phyloP scores from a whole-genome alignment of 1,140 invertebrate species.

The Lasaia peninsularis region DNA sequence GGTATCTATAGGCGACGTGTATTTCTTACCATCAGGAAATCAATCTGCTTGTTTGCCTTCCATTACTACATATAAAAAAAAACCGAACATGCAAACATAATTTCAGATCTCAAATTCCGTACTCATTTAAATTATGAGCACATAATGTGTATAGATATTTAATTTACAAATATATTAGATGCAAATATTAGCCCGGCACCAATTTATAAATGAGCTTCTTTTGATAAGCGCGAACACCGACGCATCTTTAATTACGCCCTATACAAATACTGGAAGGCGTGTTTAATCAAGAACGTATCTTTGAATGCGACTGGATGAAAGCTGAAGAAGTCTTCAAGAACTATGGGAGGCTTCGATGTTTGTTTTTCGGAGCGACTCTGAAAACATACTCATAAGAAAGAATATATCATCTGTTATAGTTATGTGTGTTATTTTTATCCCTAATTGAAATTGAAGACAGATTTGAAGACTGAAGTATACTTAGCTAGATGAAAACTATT shows the following conservation, averaged over 20 bases:
- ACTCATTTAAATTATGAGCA: neutral
- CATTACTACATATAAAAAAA: too few species aligned
- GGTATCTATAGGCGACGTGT: too few species aligned
- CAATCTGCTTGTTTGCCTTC: too few species aligned
- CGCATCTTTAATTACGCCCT: slow-evolving; percentile 69
- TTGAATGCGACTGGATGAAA: slow-evolving; percentile 57
- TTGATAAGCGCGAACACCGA: slow-evolving; percentile 49
- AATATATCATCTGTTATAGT: too few species aligned
- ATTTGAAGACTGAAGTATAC: too few species aligned
- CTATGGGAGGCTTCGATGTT: slow-evolving; percentile 37
- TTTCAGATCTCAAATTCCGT: too few species aligned
- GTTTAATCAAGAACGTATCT: slow-evolving; percentile 67
- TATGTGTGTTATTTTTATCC: too few species aligned
- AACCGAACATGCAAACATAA: neutral
- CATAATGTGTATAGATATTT: neutral
- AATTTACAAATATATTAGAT: slow-evolving; percentile 54
- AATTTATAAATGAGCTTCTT: slow-evolving; percentile 75
- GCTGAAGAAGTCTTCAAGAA: slow-evolving; percentile 66
- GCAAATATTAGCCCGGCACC: slow-evolving; percentile 57
- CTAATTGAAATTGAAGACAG: too few species aligned
- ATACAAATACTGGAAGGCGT: slow-evolving; percentile 57
- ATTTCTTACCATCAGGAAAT: too few species aligned
- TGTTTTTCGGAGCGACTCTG: slow-evolving; percentile 1
- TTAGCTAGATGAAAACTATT: too few species aligned
- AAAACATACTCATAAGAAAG: too few species aligned